phyloP scores from a whole-genome alignment of 2,888 invertebrate genomes.

The Aleiodes testaceus region DNA sequence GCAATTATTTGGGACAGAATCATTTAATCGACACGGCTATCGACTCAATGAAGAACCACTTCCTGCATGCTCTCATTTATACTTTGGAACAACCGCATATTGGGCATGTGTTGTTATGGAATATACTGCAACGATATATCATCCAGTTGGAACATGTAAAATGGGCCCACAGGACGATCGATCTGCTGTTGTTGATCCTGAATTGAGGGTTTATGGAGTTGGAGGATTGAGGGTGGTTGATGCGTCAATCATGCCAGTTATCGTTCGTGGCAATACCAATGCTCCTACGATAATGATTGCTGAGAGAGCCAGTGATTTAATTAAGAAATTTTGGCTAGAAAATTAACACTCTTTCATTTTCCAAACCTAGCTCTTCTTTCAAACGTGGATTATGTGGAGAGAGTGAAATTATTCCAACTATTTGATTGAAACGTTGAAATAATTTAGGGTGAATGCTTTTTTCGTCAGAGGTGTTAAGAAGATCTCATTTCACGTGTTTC shows the following conservation, averaged over 20 bases:
- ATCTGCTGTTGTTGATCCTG: slow-evolving; percentile 80
- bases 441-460: too few species aligned
- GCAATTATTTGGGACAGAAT: slow-evolving; percentile 77
- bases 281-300: slow-evolving; percentile 77
- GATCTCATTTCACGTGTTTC: too few species aligned
- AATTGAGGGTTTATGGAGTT: slow-evolving; percentile 79
- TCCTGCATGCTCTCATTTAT: slow-evolving; percentile 75
- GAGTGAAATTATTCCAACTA: too few species aligned
- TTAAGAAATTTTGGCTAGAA: slow-evolving; percentile 65
- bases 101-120: slow-evolving; percentile 78
- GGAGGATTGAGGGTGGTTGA: slow-evolving; percentile 80
- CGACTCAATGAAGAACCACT: slow-evolving; percentile 76
- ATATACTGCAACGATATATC: slow-evolving; percentile 82
- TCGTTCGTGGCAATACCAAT: slow-evolving; percentile 75
- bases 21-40: slow-evolving; percentile 77
- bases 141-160: slow-evolving; percentile 82
- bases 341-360: slow-evolving; percentile 11
- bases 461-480: too few species aligned
- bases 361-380: too few species aligned
- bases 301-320: slow-evolving; percentile 74
- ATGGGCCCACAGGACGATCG: slow-evolving; percentile 80
- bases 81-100: slow-evolving; percentile 80
- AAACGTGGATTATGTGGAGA: too few species aligned
- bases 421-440: too few species aligned
- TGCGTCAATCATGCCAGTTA: slow-evolving; percentile 80